A percentile compares a stretch with the other conserved stretches of the same genome.
Evolutionary conservation across 1,140 invertebrate species (phyloP).

Genomic region (Marisa cornuarietis): DNA sequence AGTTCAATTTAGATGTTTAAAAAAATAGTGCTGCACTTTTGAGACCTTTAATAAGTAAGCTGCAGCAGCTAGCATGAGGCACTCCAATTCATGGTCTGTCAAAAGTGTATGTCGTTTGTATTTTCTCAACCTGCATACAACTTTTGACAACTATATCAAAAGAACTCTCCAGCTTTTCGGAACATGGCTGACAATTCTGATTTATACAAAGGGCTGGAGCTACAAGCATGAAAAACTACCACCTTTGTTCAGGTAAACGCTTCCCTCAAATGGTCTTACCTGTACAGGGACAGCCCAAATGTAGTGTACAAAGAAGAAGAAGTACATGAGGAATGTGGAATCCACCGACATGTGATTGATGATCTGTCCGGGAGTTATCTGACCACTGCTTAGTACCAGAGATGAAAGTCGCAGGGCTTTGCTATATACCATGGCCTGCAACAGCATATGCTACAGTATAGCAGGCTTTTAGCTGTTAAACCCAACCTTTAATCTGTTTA

Average conservation of each 20-base stretch:
- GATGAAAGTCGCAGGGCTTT: conserved; percentile 65
- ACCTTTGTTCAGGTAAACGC: no score
- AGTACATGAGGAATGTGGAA: conserved; percentile 82
- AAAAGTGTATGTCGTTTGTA: not conserved
- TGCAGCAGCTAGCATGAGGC: not conserved
- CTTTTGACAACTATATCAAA: no score
- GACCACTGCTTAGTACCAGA: conserved; percentile 56
- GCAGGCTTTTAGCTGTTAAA: conserved; percentile 9
- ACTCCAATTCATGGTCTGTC: no score
- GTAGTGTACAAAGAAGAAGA: conserved; percentile 86
- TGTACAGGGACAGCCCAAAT: conserved; percentile 87
- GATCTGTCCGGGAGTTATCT: conserved; percentile 68
- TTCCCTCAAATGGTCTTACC: conserved; percentile 66
- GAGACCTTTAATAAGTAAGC: not conserved
- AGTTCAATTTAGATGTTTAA: not conserved
- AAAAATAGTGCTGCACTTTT: not conserved
- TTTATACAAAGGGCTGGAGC: no score
- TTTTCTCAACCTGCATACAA: no score
- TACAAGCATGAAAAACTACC: no score
- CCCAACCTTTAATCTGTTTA: not conserved
- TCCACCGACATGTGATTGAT: conserved; percentile 87
- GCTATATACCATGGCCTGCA: conserved; percentile 75
- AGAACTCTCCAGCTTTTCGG: no score
- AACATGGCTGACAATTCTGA: no score
- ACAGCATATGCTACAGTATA: conserved; percentile 36